A percentile compares a stretch with the other conserved stretches of the same genome.
These are phyloP conservation scores for Ctenomys sociabilis DNA, from an alignment of 2,113 vertebrate species.

Conservation along the genomic window DNA sequence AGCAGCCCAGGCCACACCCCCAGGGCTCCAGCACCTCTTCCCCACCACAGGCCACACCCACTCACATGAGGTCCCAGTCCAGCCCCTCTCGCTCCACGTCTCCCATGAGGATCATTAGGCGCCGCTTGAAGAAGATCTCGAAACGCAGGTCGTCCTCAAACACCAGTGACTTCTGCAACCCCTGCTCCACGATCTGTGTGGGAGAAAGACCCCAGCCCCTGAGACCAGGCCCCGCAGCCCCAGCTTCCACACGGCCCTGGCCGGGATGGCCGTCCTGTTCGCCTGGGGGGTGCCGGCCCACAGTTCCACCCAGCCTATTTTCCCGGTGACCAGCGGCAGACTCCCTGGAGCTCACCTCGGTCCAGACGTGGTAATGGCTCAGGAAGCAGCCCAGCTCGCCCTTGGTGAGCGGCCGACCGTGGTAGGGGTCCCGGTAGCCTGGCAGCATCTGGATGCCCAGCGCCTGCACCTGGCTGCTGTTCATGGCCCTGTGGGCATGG, in stretches of 20 bases:
- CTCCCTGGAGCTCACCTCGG: slow-evolving; percentile 87
- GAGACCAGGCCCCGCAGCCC: background rate
- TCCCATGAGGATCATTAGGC: slow-evolving; percentile 91
- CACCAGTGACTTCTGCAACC: slow-evolving; percentile 88
- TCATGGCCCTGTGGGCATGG: slow-evolving; percentile 90
- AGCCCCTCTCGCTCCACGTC: slow-evolving; percentile 88
- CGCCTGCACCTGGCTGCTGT: slow-evolving; percentile 88
- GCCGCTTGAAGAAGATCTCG: slow-evolving; percentile 95
- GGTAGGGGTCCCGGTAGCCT: slow-evolving; percentile 95
- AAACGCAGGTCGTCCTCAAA: slow-evolving; percentile 96
- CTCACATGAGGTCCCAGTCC: slow-evolving; percentile 96
- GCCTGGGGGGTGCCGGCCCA: background rate
- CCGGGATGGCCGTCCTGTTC: no score
- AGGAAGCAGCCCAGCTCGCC: slow-evolving; percentile 96
- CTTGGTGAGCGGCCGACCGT: slow-evolving; percentile 92
- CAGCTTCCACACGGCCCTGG: no score
- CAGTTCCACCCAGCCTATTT: background rate
- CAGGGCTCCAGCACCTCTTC: no score
- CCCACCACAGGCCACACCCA: background rate
- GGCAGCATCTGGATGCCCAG: slow-evolving; percentile 95
- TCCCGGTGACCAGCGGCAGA: no score
- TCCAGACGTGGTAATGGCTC: slow-evolving; percentile 94
- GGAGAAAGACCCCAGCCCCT: background rate
- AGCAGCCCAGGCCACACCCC: no score
- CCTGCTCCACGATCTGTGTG: slow-evolving; percentile 88